Base-by-base conservation (phyloP, 2,797 vertebrate species). In the Epinephelus awoara region DNA sequence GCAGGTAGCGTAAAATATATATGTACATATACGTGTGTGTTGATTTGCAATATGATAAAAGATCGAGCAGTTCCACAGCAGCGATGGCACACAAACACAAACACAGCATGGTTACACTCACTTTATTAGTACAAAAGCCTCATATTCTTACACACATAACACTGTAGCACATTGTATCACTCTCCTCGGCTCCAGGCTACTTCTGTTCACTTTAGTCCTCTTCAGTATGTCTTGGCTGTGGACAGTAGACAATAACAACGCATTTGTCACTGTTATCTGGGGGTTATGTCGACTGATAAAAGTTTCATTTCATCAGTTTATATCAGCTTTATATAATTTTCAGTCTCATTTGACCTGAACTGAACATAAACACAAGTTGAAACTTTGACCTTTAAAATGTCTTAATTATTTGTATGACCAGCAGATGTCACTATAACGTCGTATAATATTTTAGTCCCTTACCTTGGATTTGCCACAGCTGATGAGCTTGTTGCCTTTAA, bases 391-490 rank as follows among this genome's bases (percentile, higher is more conserved):
- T 14, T 19, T 64, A 29, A 3, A 9, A 4, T 42, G 44, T 66
- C 56, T 12, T 46, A 38, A 52, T 49, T 40, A 13, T 56, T 29
- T 67, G 38, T 40, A 11, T 21, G 40, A 61, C 81, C 90, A 91
- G 59, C 51, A 91, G 90, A 71, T 80, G 86, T 85, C 88, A 23
- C 46, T 72, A 58, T 72, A 66, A 67, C 75, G 61, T 13, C 14
- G 58, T 12, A 5, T 65, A 46, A 59, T 0, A 23, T 38, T 61
- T 59, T 14, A 51, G 18, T 27, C 23, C 0, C 83, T 85, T 82
- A 95, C 94, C 90, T 91, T 92, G 19, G 90, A 12, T 82, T 91
- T 95, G 11, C 91, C 91, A 85, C 95, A 95, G 6, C 34, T 88
- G 55, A 21, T 18, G 72, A 95, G 27, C 85, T 84, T 95, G 87